Conservation (phyloP, 1,140 invertebrate genomes). For the Piezodorus guildinii region DNA sequence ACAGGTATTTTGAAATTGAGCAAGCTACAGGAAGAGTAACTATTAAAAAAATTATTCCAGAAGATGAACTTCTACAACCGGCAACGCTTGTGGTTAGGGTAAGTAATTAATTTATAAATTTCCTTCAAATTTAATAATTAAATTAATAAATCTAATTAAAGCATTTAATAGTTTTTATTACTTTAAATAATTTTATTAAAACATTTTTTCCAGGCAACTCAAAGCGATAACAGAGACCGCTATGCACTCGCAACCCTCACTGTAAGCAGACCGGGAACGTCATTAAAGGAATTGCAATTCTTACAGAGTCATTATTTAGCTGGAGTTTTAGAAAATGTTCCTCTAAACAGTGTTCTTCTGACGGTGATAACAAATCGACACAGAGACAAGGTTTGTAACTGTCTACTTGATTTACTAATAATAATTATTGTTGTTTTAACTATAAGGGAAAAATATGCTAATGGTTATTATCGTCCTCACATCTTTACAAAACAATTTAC, state of each 20-base stretch:
- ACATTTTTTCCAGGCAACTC: conserved; percentile 50
- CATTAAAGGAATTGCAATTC: conserved; percentile 44
- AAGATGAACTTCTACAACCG: conserved; percentile 49
- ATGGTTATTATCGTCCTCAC: too few species aligned
- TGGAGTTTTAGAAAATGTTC: conserved; percentile 61
- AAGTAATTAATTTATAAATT: conserved; percentile 21
- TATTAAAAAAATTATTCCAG: conserved; percentile 45
- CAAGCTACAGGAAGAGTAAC: conserved; percentile 48
- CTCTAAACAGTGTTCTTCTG: conserved; percentile 55
- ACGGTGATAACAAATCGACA: conserved; percentile 48
- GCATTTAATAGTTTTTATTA: not conserved
- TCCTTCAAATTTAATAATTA: not conserved
- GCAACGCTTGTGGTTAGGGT: conserved; percentile 62
- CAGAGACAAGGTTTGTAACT: conserved; percentile 38
- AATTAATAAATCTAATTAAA: not conserved
- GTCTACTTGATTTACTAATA: not conserved
- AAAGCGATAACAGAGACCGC: conserved; percentile 76
- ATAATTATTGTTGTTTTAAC: not conserved
- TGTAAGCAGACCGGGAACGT: conserved; percentile 42
- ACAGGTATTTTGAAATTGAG: conserved; percentile 42
- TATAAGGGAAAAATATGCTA: too few species aligned
- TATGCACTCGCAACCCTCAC: conserved; percentile 73
- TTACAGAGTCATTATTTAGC: conserved; percentile 58
- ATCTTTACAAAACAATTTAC: too few species aligned
- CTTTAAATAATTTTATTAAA: not conserved